A percentile compares a stretch with the other conserved stretches of the same genome.
phyloP scores from a whole-genome alignment of 2,113 vertebrate species.

The Eolophus roseicapilla region DNA sequence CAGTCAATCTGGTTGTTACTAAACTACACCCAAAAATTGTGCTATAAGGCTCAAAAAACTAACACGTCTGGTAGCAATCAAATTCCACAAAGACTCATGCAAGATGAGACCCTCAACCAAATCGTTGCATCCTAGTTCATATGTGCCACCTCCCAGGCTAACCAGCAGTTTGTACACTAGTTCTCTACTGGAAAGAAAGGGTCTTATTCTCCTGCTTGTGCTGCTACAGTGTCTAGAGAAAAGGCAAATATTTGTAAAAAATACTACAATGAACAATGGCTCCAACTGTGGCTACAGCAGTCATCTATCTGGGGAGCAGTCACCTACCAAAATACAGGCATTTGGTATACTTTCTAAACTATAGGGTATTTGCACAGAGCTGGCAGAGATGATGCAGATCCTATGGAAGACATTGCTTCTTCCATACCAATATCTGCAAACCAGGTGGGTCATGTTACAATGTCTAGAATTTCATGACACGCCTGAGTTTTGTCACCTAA shows the following conservation, averaged over 20 bases:
- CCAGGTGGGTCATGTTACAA: accelerated
- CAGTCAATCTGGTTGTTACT: background rate
- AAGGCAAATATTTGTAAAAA: background rate
- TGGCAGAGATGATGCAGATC: background rate
- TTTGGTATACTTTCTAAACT: background rate
- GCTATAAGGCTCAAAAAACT: background rate
- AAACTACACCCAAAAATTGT: background rate
- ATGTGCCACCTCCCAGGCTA: background rate
- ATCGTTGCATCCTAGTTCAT: background rate
- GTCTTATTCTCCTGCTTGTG: background rate
- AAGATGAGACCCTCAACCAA: background rate
- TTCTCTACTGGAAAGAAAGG: background rate
- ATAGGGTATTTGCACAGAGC: background rate
- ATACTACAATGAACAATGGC: background rate
- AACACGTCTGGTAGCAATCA: background rate
- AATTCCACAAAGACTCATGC: background rate
- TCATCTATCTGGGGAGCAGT: background rate
- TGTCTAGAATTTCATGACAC: background rate
- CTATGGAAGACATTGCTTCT: background rate
- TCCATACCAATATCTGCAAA: background rate
- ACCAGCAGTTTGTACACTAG: background rate
- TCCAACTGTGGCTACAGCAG: background rate
- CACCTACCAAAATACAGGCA: background rate
- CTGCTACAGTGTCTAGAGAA: background rate
- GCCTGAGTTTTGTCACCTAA: background rate